A percentile compares a stretch with the other conserved stretches of the same genome.
Conservation (phyloP, 2,113 vertebrate species). For the Salvelinus sp. region DNA sequence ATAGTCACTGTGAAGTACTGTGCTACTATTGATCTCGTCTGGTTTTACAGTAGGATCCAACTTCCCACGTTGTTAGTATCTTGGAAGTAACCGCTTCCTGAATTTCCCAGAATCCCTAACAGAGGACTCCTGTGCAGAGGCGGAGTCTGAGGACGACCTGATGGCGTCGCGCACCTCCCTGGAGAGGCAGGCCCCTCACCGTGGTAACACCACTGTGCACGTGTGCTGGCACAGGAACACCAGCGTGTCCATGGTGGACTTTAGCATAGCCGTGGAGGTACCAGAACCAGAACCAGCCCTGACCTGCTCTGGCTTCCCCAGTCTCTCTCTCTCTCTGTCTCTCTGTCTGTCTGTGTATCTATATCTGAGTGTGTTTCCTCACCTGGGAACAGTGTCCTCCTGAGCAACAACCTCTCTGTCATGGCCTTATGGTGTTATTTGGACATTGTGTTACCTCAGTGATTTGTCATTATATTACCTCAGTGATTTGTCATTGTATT, state of each 20-base stretch:
- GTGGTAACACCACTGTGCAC: constrained; percentile 98
- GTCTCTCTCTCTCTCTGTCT: constrained; percentile 46
- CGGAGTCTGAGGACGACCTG: constrained; percentile 94
- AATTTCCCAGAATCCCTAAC: constrained; percentile 84
- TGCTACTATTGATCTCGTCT: too few species aligned
- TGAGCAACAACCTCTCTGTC: constrained; percentile 2
- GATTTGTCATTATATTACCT: neutral
- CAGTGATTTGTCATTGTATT: too few species aligned
- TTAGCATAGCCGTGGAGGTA: constrained; percentile 97
- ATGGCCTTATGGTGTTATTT: neutral
- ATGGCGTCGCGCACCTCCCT: constrained; percentile 83
- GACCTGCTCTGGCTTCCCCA: constrained; percentile 30
- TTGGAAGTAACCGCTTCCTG: constrained; percentile 68
- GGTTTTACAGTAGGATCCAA: neutral
- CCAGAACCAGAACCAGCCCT: constrained; percentile 51
- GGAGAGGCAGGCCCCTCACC: constrained; percentile 88
- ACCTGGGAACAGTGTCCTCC: constrained; percentile 59
- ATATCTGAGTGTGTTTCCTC: constrained; percentile 33
- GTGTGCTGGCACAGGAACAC: constrained; percentile 99
- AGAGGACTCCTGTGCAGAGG: constrained; percentile 84
- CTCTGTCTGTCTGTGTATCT: constrained; percentile 35
- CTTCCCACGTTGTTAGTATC: constrained; percentile 35
- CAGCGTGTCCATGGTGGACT: constrained; percentile 98
- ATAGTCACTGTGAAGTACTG: too few species aligned
- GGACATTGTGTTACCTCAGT: neutral